Base-by-base conservation (phyloP, 30 jellyfish, hydroid and myxozoan species). In the Cassiopea xamachana region DNA sequence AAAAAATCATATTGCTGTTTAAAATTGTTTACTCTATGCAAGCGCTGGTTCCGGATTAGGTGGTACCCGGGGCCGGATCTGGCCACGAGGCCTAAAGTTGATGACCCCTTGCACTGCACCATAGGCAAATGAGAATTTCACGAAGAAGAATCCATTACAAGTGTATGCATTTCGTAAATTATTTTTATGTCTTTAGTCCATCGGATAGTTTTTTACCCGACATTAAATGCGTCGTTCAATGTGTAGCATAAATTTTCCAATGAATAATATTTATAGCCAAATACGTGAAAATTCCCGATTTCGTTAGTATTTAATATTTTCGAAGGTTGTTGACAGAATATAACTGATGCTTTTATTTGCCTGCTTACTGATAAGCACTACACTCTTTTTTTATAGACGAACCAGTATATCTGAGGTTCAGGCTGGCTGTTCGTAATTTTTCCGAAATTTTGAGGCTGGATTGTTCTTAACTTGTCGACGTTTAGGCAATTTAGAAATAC, bases 191-290 rank as follows among this genome's bases (percentile, higher is more conserved):
- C 27, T 51, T 71, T 43, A 71, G 39, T 7, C 27, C 55, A 43
- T 27, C 80, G 50, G 80, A 71, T 71, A 71, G n/a, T 71, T 71
- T 71, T 43, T 8, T 71, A 18, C 64, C 64, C 64, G 64, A 55
- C 64, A 10, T 55, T 3, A 55, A 55, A 9, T 14, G 69, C 69
- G 69, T 59, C 14, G 14, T 59, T 6, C 14, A 59, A 14, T 64
- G 64, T 64, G 43, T 64, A 64, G 43, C 15, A 64, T 13, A 17
- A 71, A 14, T 71, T 71, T 71, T 71, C 55, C 80, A 71, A 71
- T 9, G 39, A 71, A 71, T 12, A 19, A 12, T 71, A 71, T 71
- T 71, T 71, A 71, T 12, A 71, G 77, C 77, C 74, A 7, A 64
- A 55, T 55, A 64, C 74, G 8, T 64, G 43, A 64, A 64, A 64